Evolutionary conservation across 2,888 invertebrate genomes (phyloP).

Genomic region (Neoaliturus tenellus): DNA sequence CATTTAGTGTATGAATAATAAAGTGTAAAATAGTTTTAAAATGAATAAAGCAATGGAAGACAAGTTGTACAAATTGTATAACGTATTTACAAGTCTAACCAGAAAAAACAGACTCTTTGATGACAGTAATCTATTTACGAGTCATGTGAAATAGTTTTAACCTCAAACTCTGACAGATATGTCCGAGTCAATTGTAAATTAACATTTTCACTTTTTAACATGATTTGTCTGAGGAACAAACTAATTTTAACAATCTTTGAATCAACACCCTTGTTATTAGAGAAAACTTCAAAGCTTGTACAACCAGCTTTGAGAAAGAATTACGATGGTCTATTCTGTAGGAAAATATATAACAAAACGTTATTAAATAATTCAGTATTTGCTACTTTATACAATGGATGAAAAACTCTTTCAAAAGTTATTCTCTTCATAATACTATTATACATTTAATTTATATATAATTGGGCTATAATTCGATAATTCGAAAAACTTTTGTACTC

Average conservation of each 20-base stretch:
- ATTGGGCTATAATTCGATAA: slow-evolving; percentile 54
- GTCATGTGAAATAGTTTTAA: slow-evolving; percentile 20
- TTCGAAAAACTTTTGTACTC: slow-evolving; percentile 57
- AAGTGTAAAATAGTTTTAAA: not conserved
- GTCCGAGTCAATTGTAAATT: slow-evolving; percentile 1
- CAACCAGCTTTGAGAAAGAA: slow-evolving; percentile 45
- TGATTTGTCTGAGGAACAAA: not conserved
- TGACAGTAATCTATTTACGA: slow-evolving; percentile 3
- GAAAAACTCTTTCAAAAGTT: slow-evolving; percentile 42
- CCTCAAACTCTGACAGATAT: not conserved
- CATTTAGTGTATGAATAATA: slow-evolving; percentile 3
- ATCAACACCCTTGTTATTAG: not conserved
- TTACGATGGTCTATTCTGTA: not conserved
- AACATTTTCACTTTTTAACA: not conserved
- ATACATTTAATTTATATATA: slow-evolving; percentile 53
- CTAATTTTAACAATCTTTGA: not conserved
- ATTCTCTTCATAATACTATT: slow-evolving; percentile 45
- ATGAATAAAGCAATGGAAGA: slow-evolving; percentile 46
- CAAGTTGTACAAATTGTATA: slow-evolving; percentile 45
- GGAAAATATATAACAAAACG: slow-evolving; percentile 35
- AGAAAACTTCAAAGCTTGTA: slow-evolving; percentile 41
- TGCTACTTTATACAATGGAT: slow-evolving; percentile 32
- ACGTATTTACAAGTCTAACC: slow-evolving; percentile 39
- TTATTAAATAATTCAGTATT: slow-evolving; percentile 22
- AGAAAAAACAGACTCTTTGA: slow-evolving; percentile 5